Conservation (phyloP, 2,113 vertebrate species). For the Xiphias gladius region DNA sequence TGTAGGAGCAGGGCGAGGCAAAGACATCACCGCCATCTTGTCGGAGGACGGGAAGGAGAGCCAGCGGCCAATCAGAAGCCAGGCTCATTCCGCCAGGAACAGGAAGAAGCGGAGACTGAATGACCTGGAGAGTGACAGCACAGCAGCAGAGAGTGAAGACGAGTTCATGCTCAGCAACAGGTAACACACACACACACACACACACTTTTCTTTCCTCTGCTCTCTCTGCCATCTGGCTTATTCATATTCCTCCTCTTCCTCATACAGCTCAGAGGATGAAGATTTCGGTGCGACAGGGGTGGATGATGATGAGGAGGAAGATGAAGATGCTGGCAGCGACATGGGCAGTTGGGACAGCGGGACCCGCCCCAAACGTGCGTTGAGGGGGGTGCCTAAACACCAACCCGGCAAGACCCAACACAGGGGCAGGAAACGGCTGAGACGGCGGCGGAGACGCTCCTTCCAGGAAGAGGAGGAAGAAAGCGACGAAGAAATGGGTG, state of each 20-base stretch:
- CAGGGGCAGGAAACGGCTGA: conserved; percentile 80
- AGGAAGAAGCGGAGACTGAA: conserved; percentile 93
- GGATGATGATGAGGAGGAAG: conserved; percentile 90
- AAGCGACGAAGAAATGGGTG: conserved; percentile 80
- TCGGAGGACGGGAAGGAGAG: conserved; percentile 89
- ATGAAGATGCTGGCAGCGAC: conserved; percentile 89
- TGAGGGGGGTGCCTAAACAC: conserved; percentile 46
- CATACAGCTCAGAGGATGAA: conserved; percentile 92
- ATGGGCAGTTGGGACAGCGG: conserved; percentile 85
- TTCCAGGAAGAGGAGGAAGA: conserved; percentile 81
- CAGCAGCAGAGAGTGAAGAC: conserved; percentile 94
- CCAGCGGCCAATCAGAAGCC: conserved; percentile 87
- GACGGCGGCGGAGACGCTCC: conserved; percentile 80
- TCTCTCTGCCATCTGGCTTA: background rate
- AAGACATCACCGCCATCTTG: conserved; percentile 88
- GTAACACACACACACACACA: conserved; percentile 71
- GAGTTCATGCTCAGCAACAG: conserved; percentile 97
- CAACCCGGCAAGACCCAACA: conserved; percentile 79
- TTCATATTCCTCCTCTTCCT: background rate
- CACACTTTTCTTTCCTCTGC: background rate
- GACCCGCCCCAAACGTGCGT: conserved; percentile 75
- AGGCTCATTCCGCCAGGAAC: conserved; percentile 82
- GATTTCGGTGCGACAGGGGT: conserved; percentile 91
- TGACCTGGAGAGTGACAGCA: conserved; percentile 96
- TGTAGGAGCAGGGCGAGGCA: conserved; percentile 86